Base-by-base conservation (phyloP, 2,888 invertebrate species). In the Leucozona laternaria region DNA sequence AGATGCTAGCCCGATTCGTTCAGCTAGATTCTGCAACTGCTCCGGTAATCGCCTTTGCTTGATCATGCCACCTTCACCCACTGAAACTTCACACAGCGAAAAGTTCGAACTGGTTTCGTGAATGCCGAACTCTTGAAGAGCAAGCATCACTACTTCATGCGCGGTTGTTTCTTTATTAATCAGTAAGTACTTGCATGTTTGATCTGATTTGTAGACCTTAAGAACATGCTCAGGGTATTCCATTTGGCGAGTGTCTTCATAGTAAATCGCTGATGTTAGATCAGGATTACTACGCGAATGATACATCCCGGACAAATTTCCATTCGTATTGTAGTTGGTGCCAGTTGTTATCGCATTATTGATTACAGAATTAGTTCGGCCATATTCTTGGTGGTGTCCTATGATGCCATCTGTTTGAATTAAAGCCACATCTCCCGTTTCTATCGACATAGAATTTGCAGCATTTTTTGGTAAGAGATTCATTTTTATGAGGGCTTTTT, bases 221-320 rank as follows among this genome's bases (percentile, higher is more conserved):
- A 99, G 94, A 40, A 99, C 99, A 93, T 99, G 98, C 92, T 99
- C 99, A 4, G 99, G 98, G 92, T 96, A 97, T 92, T 98, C 97
- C 40, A 96, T 94, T 71, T 96, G 95, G 89, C 96, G 94, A 66
- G 95, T 93, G 90, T 97, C 97, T 91, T 97, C 97, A 92, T 97
- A 97, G 91, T 96, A 96, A 28, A 92, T 88, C 2, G 89, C 89
- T 53, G 91, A 90, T 13, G 91, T 96, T 88, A 98, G 93, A 92
- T 98, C 97, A 11, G 97, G 97, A 93, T 97, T 97, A 90, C 97
- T 97, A 90, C 97, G 97, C 31, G 97, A 97, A 91, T 97, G 97
- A 91, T 96, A 97, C 88, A 97, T 93, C 79, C 93, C 93, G 45
- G 89, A 94, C 95, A 91, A 96, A 31, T 79, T 75, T 7, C 88